Evolutionary conservation across 1,140 invertebrate genomes (phyloP), one percentile per base, ranked within the genome.

Genomic region (Mycetomoellerius zeteki): DNA sequence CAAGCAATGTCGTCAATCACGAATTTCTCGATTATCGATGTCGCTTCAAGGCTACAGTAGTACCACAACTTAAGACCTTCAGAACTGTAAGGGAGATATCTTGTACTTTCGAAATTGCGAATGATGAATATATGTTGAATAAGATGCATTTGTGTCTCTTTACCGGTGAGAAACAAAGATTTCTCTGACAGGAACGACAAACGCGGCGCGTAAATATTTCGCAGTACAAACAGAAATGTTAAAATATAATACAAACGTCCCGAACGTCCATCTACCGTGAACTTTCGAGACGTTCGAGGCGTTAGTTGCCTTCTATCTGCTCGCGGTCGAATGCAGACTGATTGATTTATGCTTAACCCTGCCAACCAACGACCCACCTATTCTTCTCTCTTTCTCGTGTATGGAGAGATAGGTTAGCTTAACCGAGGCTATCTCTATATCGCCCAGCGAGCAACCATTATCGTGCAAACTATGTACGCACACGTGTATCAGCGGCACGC

Each of bases 381-480:
- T 60, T 56, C 33, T 62, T 71, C 78, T 47, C 62, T 2, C 50
- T 65, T n/a, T 8, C 24, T 52, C 77, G n/a, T 47, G 47, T 69
- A 64, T 27, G 67, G 72, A 56, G 84, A 37, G 73, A 82, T 90
- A 90, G 86, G 60, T 50, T 69, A 60, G 67, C 67, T 69, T 21
- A 71, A 90, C 65, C 77, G 84, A 85, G 82, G 77, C 77, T 92
- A 89, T 93, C 91, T 93, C 85, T 89, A 73, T 91, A 92, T 90
- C 91, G 88, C 86, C 27, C 50, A 64, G 52, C 86, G 64, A 88
- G 72, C 82, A 67, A 76, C 89, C 92, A 92, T 93, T 93, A 93
- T 91, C 91, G 91, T 87, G 89, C 92, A 92, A 90, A 91, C 86
- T 90, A 86, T 80, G 77, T 88, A 88, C 89, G 88, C 89, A 89